phyloP scores from a whole-genome alignment of 2,113 vertebrate genomes.

The human region GRCh38 chr14:90574001-90574500 shows the following conservation, averaged over 20 bases:
- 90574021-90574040: background rate
- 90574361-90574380: background rate
- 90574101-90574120: fast-evolving
- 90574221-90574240: background rate
- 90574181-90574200: background rate
- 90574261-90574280: slow-evolving; percentile 44
- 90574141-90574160: background rate
- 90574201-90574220: background rate
- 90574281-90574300: slow-evolving; percentile 39
- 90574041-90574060: background rate
- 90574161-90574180: background rate
- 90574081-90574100: background rate
- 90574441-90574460: background rate
- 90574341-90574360: background rate
- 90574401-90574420: background rate
- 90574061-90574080: background rate
- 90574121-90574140: no score
- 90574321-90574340: background rate
- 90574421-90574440: background rate
- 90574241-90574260: slow-evolving; percentile 38
- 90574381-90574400: background rate
- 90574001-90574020: slow-evolving; percentile 20
- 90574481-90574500: background rate
- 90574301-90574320: background rate
- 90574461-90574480: background rate